These are phyloP conservation scores for Notolabrus celidotus DNA, from an alignment of 2,797 vertebrate genomes.

Conservation along the genomic window DNA sequence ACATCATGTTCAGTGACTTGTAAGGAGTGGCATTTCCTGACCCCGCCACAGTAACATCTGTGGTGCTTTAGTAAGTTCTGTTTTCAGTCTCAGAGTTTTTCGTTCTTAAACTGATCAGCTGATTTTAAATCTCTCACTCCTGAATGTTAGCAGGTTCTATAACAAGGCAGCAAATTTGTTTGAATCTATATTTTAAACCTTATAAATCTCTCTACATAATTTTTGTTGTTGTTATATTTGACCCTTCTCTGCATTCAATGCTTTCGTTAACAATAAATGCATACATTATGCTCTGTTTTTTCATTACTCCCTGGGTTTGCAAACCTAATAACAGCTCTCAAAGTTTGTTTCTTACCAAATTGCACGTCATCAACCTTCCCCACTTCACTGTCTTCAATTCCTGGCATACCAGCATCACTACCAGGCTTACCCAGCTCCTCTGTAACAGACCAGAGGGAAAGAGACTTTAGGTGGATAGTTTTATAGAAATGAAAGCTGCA, in stretches of 20 bases:
- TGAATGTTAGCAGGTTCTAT: not conserved
- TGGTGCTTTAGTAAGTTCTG: not conserved
- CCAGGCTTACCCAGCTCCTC: conserved; percentile 90
- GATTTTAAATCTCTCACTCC: not conserved
- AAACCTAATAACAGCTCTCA: not conserved
- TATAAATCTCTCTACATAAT: not conserved
- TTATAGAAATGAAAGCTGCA: not conserved
- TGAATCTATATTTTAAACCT: not conserved
- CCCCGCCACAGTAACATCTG: not conserved
- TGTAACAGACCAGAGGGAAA: conserved; percentile 54
- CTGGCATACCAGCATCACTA: conserved; percentile 98
- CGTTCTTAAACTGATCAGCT: too few relatives aligned
- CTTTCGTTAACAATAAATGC: not conserved
- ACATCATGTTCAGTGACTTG: not conserved
- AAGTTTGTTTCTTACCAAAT: conserved; percentile 82
- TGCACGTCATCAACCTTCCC: conserved; percentile 91
- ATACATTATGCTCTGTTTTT: not conserved
- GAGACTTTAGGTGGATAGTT: not conserved
- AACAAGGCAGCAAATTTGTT: not conserved
- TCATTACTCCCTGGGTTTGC: not conserved
- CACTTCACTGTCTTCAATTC: conserved; percentile 96
- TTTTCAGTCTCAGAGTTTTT: not conserved
- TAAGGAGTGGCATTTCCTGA: conserved; percentile 7
- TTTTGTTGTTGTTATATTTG: not conserved
- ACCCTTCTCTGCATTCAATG: not conserved